Percentiles rank a stretch among this genome's conserved stretches.
phyloP scores from a whole-genome alignment of 2,888 invertebrate species.

The Nebria brevicollis region DNA sequence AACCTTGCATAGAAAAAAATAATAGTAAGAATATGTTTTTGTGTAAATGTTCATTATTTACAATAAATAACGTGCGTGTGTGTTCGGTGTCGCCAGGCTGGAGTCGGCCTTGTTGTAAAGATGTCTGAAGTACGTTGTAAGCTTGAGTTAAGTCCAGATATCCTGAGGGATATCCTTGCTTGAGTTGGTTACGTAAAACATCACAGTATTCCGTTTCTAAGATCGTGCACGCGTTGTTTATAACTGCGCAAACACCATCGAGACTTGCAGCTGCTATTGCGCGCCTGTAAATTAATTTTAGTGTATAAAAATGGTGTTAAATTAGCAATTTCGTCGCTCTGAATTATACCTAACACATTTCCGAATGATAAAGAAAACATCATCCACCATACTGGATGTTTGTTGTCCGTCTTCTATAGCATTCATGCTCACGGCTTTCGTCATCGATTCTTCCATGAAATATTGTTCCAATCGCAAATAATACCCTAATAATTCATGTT shows the following conservation, averaged over 20 bases:
- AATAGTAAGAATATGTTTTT: background rate
- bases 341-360: constrained; percentile 85
- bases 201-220: constrained; percentile 87
- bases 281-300: constrained; percentile 66
- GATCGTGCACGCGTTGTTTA: constrained; percentile 90
- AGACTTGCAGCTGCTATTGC: constrained; percentile 91
- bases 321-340: background rate
- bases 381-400: constrained; percentile 94
- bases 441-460: constrained; percentile 94
- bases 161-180: constrained; percentile 82
- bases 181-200: constrained; percentile 77
- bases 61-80: constrained; percentile 77
- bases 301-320: background rate
- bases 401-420: constrained; percentile 76
- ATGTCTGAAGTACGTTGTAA: constrained; percentile 83
- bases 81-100: constrained; percentile 84
- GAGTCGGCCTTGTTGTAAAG: constrained; percentile 81
- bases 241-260: constrained; percentile 95
- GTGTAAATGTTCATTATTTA: constrained; percentile 7
- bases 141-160: constrained; percentile 83
- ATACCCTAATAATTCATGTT: constrained; percentile 85
- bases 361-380: constrained; percentile 95
- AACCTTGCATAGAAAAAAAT: constrained; percentile 65
- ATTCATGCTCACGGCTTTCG: constrained; percentile 89
- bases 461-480: constrained; percentile 94